Evolutionary conservation across 2,797 vertebrate genomes (phyloP), one percentile per base, ranked within the genome.

Genomic region (Peromyscus nudipes): DNA sequence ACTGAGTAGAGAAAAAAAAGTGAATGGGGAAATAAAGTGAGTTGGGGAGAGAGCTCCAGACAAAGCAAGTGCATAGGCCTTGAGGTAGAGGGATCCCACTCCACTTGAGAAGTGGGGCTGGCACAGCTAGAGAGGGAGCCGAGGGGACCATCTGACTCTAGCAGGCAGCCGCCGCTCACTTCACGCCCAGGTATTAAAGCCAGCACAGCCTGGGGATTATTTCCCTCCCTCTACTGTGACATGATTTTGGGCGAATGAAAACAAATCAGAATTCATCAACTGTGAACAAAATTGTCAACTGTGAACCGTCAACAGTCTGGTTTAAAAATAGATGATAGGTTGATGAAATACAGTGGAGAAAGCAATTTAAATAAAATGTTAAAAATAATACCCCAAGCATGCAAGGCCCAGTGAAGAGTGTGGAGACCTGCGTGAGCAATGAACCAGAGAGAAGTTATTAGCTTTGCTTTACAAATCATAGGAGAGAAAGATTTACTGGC

Each of bases 281-380:
- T 98, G 97, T 96, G 97, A 98, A 96, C 97, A 96, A 97, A 3
- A 1, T 95, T 96, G 96, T 98, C 98, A 98, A 93, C 97, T 97
- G 37, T 96, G 97, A 98, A 96, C 89, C 94, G 93, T 95, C 96
- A 97, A 98, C 95, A 98, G 89, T 97, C 97, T 97, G 96, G 88
- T 97, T 97, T 98, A 98, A 97, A 98, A 98, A 98, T 91, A 98
- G 95, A 93, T 55, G 97, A 96, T 91, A 73, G 96, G 96, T 98
- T 98, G 96, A 84, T 93, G 95, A 98, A 97, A 94, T 92, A 88
- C 7, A 94, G 95, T 89, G 71, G 76, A 98, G 97, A 98, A 94
- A 96, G 73, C 95, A 97, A 82, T 97, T 64, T 94, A 97, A 95
- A 85, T 96, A 95, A 92, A 96, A 91, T 34, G 96, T 57, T 98